These are phyloP conservation scores for Catotricha subobsoleta DNA, from an alignment of 2,888 invertebrate genomes.

Conservation along the genomic window DNA sequence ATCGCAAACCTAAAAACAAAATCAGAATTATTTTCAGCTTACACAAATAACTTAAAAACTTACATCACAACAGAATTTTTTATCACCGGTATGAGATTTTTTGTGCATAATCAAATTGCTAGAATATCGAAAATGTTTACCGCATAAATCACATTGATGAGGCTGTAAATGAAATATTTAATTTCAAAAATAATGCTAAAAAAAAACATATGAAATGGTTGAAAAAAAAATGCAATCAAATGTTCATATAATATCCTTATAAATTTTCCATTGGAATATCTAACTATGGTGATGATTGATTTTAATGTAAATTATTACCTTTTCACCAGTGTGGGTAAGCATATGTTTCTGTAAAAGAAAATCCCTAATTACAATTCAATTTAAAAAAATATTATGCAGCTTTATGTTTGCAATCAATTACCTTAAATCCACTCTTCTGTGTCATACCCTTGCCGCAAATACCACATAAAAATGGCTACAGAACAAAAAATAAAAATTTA, in stretches of 20 bases:
- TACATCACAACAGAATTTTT: constrained; percentile 21
- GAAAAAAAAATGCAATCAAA: too few relatives aligned
- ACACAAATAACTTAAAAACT: not conserved
- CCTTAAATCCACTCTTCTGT: constrained; percentile 27
- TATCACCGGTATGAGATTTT: constrained; percentile 22
- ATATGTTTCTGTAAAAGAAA: too few relatives aligned
- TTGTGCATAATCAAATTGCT: constrained; percentile 26
- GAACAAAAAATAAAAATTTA: not conserved
- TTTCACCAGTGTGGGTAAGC: constrained; percentile 27
- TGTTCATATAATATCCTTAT: too few relatives aligned
- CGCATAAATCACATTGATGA: constrained; percentile 22
- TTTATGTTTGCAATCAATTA: constrained; percentile 5
- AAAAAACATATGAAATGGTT: too few relatives aligned
- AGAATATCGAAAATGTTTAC: constrained; percentile 23
- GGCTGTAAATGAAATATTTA: too few relatives aligned
- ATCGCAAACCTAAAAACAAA: constrained; percentile 17
- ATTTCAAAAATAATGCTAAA: too few relatives aligned
- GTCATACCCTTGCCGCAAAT: constrained; percentile 28
- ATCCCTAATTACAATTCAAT: too few relatives aligned
- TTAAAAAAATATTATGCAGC: not conserved
- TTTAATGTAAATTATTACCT: too few relatives aligned
- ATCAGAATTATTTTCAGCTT: not conserved
- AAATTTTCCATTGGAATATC: too few relatives aligned
- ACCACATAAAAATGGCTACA: constrained; percentile 23
- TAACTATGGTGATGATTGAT: too few relatives aligned